Conservation (phyloP, 1,140 invertebrate genomes). For the Drosophila simulans region DNA sequence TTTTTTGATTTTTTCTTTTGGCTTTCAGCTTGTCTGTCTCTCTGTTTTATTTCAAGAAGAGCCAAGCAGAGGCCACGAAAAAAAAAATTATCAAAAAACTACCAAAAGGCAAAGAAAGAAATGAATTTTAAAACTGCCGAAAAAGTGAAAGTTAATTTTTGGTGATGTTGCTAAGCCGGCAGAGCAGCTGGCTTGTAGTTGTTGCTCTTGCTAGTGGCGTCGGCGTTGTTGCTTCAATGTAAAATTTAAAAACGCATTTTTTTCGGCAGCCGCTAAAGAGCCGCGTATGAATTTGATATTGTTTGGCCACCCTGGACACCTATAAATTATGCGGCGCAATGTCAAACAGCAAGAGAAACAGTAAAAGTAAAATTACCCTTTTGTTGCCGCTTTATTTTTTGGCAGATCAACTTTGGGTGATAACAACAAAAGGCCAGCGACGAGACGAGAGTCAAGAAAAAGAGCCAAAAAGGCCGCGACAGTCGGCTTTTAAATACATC, state of each 20-base stretch:
- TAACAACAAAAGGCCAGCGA: constrained; percentile 60
- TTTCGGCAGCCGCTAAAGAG: constrained; percentile 60
- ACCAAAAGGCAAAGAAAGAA: constrained; percentile 68
- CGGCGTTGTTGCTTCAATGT: constrained; percentile 61
- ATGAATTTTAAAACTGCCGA: constrained; percentile 84
- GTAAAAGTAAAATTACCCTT: constrained; percentile 59
- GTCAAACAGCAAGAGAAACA: constrained; percentile 36
- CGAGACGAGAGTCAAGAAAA: not conserved
- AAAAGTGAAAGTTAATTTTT: constrained; percentile 84
- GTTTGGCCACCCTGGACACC: constrained; percentile 28
- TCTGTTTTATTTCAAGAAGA: constrained; percentile 51
- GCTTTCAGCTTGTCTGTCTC: constrained; percentile 2
- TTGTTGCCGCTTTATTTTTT: constrained; percentile 43
- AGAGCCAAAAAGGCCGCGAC: constrained; percentile 31
- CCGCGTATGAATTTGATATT: constrained; percentile 60
- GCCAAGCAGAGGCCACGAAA: constrained; percentile 28
- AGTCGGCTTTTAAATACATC: constrained; percentile 39
- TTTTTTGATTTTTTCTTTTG: constrained; percentile 4
- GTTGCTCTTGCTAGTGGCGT: constrained; percentile 14
- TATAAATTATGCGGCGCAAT: constrained; percentile 70
- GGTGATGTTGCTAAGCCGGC: constrained; percentile 75
- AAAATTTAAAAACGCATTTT: constrained; percentile 80
- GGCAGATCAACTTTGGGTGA: constrained; percentile 42
- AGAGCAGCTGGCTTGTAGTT: constrained; percentile 36
- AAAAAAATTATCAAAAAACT: constrained; percentile 55